Percentiles rank a stretch among this genome's conserved stretches.
Evolutionary conservation across 2,888 invertebrate species (phyloP).

Genomic region (Drosophila emarginata): DNA sequence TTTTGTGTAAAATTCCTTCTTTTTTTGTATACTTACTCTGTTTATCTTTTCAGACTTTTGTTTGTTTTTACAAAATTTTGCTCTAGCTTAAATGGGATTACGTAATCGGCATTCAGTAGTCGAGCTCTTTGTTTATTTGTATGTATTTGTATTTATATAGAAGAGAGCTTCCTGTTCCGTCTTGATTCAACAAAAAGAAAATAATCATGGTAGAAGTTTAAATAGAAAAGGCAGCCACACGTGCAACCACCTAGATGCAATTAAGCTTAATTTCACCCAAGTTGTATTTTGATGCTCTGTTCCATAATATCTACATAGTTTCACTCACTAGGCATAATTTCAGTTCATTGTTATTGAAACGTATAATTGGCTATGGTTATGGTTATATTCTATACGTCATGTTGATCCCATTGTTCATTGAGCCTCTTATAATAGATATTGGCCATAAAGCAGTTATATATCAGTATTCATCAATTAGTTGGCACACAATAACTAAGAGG

Average conservation of each 20-base stretch:
- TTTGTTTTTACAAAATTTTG: too few species aligned
- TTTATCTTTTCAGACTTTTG: not conserved
- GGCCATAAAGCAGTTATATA: not conserved
- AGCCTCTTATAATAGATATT: not conserved
- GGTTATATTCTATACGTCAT: not conserved
- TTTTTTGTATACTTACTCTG: not conserved
- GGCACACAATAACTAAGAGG: not conserved
- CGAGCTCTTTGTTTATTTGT: not conserved
- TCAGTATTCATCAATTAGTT: constrained; percentile 1
- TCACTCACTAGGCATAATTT: constrained; percentile 5
- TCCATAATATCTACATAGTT: constrained; percentile 3
- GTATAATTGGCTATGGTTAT: not conserved
- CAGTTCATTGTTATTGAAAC: constrained; percentile 32
- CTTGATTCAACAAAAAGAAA: not conserved
- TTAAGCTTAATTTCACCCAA: constrained; percentile 10
- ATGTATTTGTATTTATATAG: not conserved
- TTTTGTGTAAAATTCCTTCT: not conserved
- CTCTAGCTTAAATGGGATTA: not conserved
- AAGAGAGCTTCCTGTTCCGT: not conserved
- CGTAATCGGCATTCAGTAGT: not conserved
- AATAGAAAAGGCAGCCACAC: constrained; percentile 11
- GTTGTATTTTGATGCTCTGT: too few species aligned
- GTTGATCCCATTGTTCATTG: not conserved
- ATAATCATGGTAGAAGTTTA: not conserved
- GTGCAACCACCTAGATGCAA: constrained; percentile 28